Percentiles rank a stretch among this genome's conserved stretches.
phyloP scores from a whole-genome alignment of 2,113 vertebrate genomes.

The Lanius collurio region DNA sequence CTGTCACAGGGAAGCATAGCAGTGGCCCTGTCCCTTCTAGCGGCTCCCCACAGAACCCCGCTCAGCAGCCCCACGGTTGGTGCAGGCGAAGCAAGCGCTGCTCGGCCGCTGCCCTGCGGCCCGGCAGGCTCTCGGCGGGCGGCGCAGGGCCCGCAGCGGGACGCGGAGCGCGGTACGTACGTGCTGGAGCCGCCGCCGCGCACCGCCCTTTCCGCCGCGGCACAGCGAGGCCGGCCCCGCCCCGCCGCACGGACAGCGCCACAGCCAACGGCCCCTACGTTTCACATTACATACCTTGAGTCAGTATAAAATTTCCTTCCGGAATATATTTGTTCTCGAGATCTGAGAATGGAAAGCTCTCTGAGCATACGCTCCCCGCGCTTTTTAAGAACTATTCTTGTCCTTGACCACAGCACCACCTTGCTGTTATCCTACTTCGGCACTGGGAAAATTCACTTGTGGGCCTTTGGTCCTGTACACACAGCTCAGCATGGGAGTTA shows the following conservation, averaged over 20 bases:
- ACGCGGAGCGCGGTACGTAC: neutral
- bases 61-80: neutral
- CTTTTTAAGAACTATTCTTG: fast-evolving
- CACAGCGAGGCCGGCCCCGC: neutral
- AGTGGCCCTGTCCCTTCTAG: fast-evolving
- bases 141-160: too few species aligned
- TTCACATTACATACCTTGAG: fast-evolving
- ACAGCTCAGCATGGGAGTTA: fast-evolving
- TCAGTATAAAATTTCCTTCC: too few species aligned
- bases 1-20: neutral
- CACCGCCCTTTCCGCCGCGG: neutral
- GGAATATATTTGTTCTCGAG: neutral
- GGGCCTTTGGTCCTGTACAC: neutral
- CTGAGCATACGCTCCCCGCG: fast-evolving
- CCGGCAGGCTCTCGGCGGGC: neutral
- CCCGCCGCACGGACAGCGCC: fast-evolving
- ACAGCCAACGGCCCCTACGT: fast-evolving
- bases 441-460: too few species aligned
- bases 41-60: fast-evolving
- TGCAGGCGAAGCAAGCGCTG: fast-evolving
- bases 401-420: neutral
- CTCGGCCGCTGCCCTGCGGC: neutral
- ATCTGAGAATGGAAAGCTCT: neutral
- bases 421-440: fast-evolving
- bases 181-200: fast-evolving